Conservation (phyloP, 2,113 vertebrate species). For the Odontophorus gujanensis region DNA sequence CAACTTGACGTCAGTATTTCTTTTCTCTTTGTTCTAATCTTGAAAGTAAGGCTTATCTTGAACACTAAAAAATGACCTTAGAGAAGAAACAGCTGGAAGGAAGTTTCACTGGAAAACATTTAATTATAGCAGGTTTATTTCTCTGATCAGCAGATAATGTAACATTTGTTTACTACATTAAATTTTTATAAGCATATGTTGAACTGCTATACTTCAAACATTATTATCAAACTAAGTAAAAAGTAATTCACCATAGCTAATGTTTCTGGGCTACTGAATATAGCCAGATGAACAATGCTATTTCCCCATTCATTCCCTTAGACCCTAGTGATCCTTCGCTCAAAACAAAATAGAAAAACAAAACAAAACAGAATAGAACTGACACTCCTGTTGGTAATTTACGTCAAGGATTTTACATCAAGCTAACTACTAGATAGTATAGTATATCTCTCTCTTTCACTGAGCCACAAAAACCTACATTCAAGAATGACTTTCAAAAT, state of each 20-base stretch:
- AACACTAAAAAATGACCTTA: conserved; percentile 41
- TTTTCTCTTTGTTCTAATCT: conserved; percentile 45
- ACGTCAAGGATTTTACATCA: not conserved
- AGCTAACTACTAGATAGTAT: not conserved
- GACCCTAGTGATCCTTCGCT: not conserved
- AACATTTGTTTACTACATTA: conserved; percentile 49
- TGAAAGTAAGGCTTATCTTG: conserved; percentile 69
- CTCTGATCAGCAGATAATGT: conserved; percentile 68
- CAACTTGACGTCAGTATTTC: conserved; percentile 14
- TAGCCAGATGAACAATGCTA: conserved; percentile 37
- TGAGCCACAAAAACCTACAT: not conserved
- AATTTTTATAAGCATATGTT: conserved; percentile 45
- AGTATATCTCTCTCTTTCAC: not conserved
- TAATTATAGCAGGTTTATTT: conserved; percentile 57
- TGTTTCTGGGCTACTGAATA: conserved; percentile 48
- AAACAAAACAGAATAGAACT: not conserved
- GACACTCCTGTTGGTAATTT: not conserved
- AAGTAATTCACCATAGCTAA: conserved; percentile 31
- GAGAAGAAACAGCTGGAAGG: conserved; percentile 68
- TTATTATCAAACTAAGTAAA: conserved; percentile 59
- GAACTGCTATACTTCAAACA: conserved; percentile 41
- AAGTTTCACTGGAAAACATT: conserved; percentile 57
- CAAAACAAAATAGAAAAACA: not conserved
- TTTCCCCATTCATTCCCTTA: conserved; percentile 10
- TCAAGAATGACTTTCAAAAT: not conserved